Base-by-base conservation (phyloP, 2,797 vertebrate genomes). In the Rachycentron canadum region DNA sequence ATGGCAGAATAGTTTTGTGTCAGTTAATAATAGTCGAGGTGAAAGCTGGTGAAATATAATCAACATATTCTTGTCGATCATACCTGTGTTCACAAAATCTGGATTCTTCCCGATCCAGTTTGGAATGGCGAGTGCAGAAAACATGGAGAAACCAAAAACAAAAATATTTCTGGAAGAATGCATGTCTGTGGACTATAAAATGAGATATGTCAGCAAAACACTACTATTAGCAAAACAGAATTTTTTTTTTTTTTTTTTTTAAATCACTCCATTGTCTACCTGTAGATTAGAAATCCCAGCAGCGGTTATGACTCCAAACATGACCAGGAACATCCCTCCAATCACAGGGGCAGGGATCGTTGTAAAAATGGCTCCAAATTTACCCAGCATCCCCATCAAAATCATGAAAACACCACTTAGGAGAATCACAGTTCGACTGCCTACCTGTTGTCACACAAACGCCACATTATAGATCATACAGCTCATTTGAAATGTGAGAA, bases 111-210 rank as follows among this genome's bases (percentile, higher is more conserved):
- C 89, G 43, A 97, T 92, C 97, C 97, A 98, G 89, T 93, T 95
- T 45, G 98, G 98, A 92, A 99, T 78, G 3, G 93, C 88, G 3
- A 99, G 94, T 2, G 94, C 97, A 83, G 92, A 90, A 90, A 96
- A 98, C 68, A 98, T 91, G 76, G 97, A 97, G 91, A 99, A 99
- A 58, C 98, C 97, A 85, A 98, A 98, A 82, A 98, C 91, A 74
- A 98, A 98, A 85, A 97, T 95, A 86, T 98, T 99, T 82, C 97
- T 95, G 71, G 97, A 96, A 14, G 97, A 98, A 89, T 98, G 98
- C 97, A 99, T 98, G 81, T 98, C 96, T 75, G 95, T 94, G 56
- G 95, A 96, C 98, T 99, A 90, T 12, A 62, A 84, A 70, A 72
- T 0, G 5, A 50, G 13, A 81, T 1, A 30, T n/a, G 28, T 79